These are phyloP conservation scores for Sepioteuthis lessoniana DNA, from an alignment of 2,888 invertebrate genomes.

Conservation along the genomic window DNA sequence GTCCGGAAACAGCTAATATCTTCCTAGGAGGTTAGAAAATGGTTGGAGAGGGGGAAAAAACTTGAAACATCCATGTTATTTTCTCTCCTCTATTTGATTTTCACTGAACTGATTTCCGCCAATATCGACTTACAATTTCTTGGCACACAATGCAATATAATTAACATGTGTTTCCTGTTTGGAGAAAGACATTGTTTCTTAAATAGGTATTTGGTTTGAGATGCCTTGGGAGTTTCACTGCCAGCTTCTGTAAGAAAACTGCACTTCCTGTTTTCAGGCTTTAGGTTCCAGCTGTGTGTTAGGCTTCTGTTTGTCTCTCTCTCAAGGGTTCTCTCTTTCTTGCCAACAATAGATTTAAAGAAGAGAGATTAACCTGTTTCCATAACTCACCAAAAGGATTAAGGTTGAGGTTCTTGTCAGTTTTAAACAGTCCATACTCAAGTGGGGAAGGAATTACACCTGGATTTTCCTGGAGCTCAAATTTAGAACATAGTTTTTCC, in stretches of 20 bases:
- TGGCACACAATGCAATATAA: conserved; percentile 21
- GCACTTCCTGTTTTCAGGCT: conserved; percentile 15
- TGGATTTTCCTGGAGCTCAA: too few species aligned
- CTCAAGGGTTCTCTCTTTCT: too few species aligned
- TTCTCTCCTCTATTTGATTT: background rate
- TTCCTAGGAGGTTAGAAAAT: background rate
- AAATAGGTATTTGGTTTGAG: background rate
- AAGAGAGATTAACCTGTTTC: too few species aligned
- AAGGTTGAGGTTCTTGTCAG: too few species aligned
- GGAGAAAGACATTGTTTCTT: conserved; percentile 4
- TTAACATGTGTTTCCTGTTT: conserved; percentile 9
- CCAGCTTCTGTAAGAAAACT: background rate
- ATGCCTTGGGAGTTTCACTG: background rate
- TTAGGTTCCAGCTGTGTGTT: background rate
- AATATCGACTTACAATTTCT: conserved; percentile 6
- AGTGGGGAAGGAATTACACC: too few species aligned
- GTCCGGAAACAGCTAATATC: background rate
- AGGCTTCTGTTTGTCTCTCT: background rate
- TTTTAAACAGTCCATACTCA: too few species aligned
- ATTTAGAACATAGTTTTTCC: too few species aligned
- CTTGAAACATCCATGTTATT: background rate
- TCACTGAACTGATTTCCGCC: background rate
- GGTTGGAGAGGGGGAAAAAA: background rate
- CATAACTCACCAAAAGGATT: too few species aligned
- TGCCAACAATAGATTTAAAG: too few species aligned